Base-by-base conservation (phyloP, 2,888 invertebrate genomes). In the Xestoiulus laeticollis region DNA sequence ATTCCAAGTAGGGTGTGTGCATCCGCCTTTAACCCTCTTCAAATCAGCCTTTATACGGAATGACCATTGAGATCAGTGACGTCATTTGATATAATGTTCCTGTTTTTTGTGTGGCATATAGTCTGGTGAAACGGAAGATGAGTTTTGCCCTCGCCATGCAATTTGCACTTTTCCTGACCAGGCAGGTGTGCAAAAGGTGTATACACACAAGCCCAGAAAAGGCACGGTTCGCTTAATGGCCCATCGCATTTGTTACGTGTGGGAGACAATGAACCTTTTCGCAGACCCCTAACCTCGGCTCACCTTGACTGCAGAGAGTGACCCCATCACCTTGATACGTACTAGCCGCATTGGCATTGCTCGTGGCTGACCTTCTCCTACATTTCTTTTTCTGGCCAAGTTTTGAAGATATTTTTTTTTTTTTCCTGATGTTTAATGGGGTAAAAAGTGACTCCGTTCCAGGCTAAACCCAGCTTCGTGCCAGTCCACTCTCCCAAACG, bases 291-390 rank as follows among this genome's bases (percentile, higher is more conserved):
- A 78, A 78, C 78, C 78, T 78, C 78, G 78, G 78, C 78, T 78
- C 78, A 78, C 78, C 78, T 78, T 78, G 78, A 78, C 78, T 78
- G 30, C 78, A 78, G 78, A 78, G 26, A 78, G 30, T 78, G 78
- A 78, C 78, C 78, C 16, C 78, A 78, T 78, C 78, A 78, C 78
- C 78, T 78, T 78, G 78, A 78, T 78, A 78, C 78, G 78, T 30
- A 78, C 78, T 78, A 78, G 78, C 78, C 78, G 30, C 78, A 78
- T 78, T 78, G 78, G 78, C 78, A 78, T 78, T 78, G 78, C 78
- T 78, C 78, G 78, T 78, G 78, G 78, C 78, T 78, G 78, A 78
- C 78, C 78, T 78, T 78, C 78, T 78, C 78, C 78, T 78, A 78
- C 78, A 78, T 78, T 78, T 78, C 78, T 78, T 78, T 78, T 78